Conservation (phyloP, 2,888 invertebrate genomes). For the Gymnocheta viridis region DNA sequence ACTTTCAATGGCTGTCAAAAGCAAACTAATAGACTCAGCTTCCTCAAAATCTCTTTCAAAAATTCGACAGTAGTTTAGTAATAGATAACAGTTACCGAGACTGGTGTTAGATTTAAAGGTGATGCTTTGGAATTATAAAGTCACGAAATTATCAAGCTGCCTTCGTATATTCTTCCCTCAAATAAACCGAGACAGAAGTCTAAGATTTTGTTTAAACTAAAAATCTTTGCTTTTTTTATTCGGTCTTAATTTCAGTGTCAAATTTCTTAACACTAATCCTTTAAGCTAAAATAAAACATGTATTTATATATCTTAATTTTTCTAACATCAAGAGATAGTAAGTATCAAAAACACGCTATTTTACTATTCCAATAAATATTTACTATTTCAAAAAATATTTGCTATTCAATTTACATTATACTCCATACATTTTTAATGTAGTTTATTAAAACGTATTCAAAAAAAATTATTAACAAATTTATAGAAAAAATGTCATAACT, state of each 20-base stretch:
- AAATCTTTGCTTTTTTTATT: neutral
- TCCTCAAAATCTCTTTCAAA: too few species aligned
- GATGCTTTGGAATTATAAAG: too few species aligned
- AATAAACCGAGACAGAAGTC: too few species aligned
- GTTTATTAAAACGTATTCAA: conserved; percentile 68
- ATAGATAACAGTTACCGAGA: too few species aligned
- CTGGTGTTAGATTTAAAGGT: too few species aligned
- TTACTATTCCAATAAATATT: conserved; percentile 3
- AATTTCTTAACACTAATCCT: neutral
- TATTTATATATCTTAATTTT: conserved; percentile 45
- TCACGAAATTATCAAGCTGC: too few species aligned
- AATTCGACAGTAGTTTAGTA: too few species aligned
- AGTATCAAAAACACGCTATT: conserved; percentile 52
- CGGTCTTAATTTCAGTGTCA: neutral
- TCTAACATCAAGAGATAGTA: conserved; percentile 66
- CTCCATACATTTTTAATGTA: conserved; percentile 10
- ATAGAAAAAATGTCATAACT: conserved; percentile 49
- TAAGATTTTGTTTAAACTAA: neutral
- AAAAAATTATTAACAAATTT: conserved; percentile 53
- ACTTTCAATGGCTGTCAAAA: too few species aligned
- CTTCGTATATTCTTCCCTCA: too few species aligned
- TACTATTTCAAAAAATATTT: neutral
- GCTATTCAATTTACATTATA: neutral
- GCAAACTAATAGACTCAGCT: too few species aligned
- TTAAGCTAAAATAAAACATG: conserved; percentile 53